These are phyloP conservation scores for Leucophora obtusa DNA, from an alignment of 2,888 invertebrate genomes.

Conservation along the genomic window DNA sequence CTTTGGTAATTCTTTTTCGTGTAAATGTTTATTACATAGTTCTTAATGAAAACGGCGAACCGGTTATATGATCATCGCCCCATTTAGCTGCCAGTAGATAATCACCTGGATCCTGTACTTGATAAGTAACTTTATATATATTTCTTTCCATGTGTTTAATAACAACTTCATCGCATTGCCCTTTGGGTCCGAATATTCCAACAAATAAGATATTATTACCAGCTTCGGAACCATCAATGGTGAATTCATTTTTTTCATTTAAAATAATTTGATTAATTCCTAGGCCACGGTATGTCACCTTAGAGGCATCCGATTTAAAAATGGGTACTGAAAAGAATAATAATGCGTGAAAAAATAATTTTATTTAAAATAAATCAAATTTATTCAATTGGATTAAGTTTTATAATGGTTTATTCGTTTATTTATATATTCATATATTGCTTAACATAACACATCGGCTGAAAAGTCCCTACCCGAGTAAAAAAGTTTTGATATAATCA, in stretches of 20 bases:
- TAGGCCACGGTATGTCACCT: slow-evolving; percentile 72
- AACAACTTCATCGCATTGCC: slow-evolving; percentile 96
- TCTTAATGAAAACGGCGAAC: slow-evolving; percentile 86
- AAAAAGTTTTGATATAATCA: too few species aligned
- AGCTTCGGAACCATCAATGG: slow-evolving; percentile 75
- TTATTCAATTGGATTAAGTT: too few species aligned
- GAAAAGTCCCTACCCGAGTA: too few species aligned
- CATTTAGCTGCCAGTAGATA: slow-evolving; percentile 96
- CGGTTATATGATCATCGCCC: slow-evolving; percentile 98
- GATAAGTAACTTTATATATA: slow-evolving; percentile 93
- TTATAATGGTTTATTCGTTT: too few species aligned
- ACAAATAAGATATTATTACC: slow-evolving; percentile 97
- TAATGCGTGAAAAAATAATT: too few species aligned
- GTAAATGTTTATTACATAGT: slow-evolving; percentile 62
- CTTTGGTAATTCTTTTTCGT: slow-evolving; percentile 1
- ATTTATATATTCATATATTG: too few species aligned
- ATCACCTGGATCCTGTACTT: slow-evolving; percentile 93
- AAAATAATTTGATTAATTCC: slow-evolving; percentile 73
- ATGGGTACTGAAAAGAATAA: slow-evolving; percentile 69
- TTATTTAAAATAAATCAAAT: too few species aligned
- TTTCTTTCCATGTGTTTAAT: slow-evolving; percentile 94
- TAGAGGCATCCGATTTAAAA: slow-evolving; percentile 74
- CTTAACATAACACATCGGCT: too few species aligned
- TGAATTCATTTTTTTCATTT: slow-evolving; percentile 76
- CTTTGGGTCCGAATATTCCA: slow-evolving; percentile 96